Evolutionary conservation across 2,888 invertebrate genomes (phyloP).

Genomic region (Drosophila cognata): DNA sequence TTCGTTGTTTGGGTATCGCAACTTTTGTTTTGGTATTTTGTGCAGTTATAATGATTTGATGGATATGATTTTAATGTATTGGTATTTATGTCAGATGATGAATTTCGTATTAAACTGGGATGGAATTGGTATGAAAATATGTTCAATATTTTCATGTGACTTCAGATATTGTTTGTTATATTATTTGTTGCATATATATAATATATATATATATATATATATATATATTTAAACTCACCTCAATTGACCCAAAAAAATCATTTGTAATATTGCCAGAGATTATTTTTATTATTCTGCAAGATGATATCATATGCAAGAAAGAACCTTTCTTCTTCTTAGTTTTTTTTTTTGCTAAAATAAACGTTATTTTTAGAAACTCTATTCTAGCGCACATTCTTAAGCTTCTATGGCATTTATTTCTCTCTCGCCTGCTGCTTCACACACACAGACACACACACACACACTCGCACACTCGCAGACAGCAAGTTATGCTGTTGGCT

Average conservation of each 20-base stretch:
- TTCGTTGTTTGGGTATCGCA: constrained; percentile 1
- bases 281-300: not conserved
- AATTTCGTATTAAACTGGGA: not conserved
- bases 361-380: constrained; percentile 55
- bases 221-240: not conserved
- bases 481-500: constrained; percentile 15
- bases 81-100: not conserved
- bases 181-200: too few species aligned
- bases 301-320: constrained; percentile 32
- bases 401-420: constrained; percentile 30
- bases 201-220: not conserved
- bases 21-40: not conserved
- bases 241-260: not conserved
- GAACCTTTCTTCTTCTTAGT: not conserved
- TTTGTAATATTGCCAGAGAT: not conserved
- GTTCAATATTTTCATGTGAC: not conserved
- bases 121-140: not conserved
- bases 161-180: not conserved
- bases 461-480: not conserved
- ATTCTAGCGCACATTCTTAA: constrained; percentile 39
- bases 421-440: not conserved
- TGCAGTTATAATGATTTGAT: constrained; percentile 3
- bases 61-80: not conserved
- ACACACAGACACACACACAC: not conserved
- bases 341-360: constrained; percentile 15